Percentiles rank a stretch among this genome's conserved stretches.
Conservation (phyloP, 2,797 vertebrate species). For the Arctocebus calabarensis region DNA sequence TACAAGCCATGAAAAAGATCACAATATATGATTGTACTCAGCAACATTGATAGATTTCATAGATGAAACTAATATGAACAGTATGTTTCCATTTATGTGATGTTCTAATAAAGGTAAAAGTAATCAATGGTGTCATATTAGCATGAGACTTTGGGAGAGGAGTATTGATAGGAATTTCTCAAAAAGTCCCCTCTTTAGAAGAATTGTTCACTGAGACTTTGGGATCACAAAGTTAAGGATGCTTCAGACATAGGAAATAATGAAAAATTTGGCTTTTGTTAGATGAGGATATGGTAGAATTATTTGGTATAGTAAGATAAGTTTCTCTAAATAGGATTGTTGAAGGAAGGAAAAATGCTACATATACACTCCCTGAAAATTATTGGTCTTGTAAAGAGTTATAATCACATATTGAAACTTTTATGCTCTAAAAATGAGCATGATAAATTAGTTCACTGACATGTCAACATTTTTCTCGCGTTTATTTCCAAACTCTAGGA, state of each 20-base stretch:
- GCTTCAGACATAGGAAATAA: neutral
- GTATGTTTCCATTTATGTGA: neutral
- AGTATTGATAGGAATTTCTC: neutral
- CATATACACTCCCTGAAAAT: neutral
- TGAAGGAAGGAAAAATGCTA: constrained; percentile 11
- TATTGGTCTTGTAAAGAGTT: constrained; percentile 27
- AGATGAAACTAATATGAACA: neutral
- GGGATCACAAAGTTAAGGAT: neutral
- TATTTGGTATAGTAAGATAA: neutral
- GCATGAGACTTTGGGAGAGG: neutral
- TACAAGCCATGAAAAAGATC: neutral
- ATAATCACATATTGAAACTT: constrained; percentile 57
- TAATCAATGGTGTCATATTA: neutral
- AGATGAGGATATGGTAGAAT: neutral
- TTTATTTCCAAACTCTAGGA: constrained; percentile 57
- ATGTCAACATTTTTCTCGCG: constrained; percentile 13
- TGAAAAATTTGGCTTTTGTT: neutral
- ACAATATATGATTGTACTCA: neutral
- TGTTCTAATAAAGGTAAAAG: neutral
- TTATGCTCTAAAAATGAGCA: constrained; percentile 50
- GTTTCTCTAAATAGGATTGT: constrained; percentile 5
- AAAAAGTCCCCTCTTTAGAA: neutral
- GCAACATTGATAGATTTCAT: neutral
- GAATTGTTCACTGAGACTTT: neutral
- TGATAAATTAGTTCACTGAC: constrained; percentile 42